phyloP scores from a whole-genome alignment of 2,797 vertebrate species.

The Tympanoctomys barrerae region DNA sequence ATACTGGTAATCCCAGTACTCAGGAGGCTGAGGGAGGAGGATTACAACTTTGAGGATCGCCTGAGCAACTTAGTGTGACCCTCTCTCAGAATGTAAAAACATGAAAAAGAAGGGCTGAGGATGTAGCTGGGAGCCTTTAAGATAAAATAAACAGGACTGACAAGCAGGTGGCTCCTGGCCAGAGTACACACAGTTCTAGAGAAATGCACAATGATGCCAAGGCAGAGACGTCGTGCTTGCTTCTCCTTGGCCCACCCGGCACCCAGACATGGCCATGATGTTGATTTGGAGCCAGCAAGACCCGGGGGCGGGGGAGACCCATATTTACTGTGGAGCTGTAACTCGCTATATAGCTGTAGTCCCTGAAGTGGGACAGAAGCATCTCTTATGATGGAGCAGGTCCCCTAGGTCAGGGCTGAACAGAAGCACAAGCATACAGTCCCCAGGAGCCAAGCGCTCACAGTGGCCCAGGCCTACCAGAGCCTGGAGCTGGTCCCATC shows the following conservation, averaged over 20 bases:
- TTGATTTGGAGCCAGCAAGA: not conserved
- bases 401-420: not conserved
- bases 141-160: not conserved
- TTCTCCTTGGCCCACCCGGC: not conserved
- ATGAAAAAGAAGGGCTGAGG: not conserved
- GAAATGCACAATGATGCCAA: not conserved
- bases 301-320: not conserved
- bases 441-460: not conserved
- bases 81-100: not conserved
- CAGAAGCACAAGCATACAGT: rapidly evolving
- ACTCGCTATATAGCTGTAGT: not conserved
- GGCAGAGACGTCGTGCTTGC: not conserved
- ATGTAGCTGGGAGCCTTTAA: not conserved
- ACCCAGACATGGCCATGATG: not conserved
- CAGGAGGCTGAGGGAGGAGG: not conserved
- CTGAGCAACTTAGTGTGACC: not conserved
- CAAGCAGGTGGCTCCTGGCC: not conserved
- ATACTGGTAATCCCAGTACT: not conserved
- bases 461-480: not conserved
- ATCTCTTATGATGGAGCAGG: not conserved
- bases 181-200: not conserved
- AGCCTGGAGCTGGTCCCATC: not conserved
- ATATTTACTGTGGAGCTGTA: not conserved
- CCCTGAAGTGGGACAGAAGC: not conserved
- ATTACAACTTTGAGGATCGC: not conserved